Evolutionary conservation across 2,797 vertebrate species (phyloP).

Genomic region (Halcyon badia): DNA sequence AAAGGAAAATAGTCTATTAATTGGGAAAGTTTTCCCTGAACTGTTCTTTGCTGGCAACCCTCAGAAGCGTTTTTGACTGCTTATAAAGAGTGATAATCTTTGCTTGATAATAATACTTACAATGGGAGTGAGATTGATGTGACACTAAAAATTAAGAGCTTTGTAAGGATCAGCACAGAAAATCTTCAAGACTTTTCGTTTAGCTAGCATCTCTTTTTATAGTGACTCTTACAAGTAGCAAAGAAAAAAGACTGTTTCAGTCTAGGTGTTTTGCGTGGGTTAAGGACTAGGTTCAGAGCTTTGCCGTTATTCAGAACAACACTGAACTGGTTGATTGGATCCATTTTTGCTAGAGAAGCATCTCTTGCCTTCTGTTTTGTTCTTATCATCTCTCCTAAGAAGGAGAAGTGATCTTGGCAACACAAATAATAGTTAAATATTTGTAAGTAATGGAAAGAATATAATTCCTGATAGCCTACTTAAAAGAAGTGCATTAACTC

Average conservation of each 20-base stretch:
- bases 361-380: not conserved
- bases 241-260: not conserved
- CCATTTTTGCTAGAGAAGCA: not conserved
- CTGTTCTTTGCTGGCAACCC: constrained; percentile 1
- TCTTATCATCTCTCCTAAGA: not conserved
- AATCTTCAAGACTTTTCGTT: constrained; percentile 17
- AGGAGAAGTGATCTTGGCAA: constrained; percentile 1
- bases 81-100: not conserved
- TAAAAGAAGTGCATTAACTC: constrained; percentile 9
- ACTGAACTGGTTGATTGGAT: not conserved
- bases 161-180: constrained; percentile 11
- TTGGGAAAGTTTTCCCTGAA: constrained; percentile 45
- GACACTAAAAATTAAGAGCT: constrained; percentile 20
- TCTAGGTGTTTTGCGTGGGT: not conserved
- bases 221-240: not conserved
- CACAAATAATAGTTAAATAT: constrained; percentile 13
- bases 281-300: not conserved
- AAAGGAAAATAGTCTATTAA: constrained; percentile 13
- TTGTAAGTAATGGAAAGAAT: not conserved
- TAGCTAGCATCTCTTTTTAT: not conserved
- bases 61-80: not conserved
- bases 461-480: not conserved
- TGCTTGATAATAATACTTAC: not conserved
- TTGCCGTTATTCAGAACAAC: not conserved
- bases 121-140: constrained; percentile 23